Evolutionary conservation across 2,888 invertebrate genomes (phyloP).

Genomic region (Willowsia nigromaculata): DNA sequence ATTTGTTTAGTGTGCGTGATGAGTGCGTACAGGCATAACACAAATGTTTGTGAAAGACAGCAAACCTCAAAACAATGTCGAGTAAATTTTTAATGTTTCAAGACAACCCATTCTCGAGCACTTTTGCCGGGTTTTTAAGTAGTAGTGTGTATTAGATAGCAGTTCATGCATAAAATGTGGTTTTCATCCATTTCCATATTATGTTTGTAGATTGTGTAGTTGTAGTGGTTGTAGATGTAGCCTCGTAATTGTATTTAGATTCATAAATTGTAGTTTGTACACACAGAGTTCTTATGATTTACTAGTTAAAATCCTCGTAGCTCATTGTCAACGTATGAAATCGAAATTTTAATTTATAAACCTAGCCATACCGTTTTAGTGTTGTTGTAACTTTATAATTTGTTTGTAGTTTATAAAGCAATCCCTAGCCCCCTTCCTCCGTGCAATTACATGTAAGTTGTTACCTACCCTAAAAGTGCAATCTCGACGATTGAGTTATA

Average conservation of each 20-base stretch:
- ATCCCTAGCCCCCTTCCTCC: too few relatives aligned
- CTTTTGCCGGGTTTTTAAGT: conserved; percentile 1
- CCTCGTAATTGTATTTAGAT: background rate
- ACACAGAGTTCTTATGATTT: conserved; percentile 49
- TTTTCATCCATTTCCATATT: background rate
- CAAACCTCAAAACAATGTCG: background rate
- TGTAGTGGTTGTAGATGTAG: background rate
- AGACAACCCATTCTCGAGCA: conserved; percentile 34
- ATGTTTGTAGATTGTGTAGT: background rate
- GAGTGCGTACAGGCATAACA: conserved; percentile 34
- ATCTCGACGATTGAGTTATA: background rate
- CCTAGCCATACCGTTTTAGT: too few relatives aligned
- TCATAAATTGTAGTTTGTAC: conserved; percentile 25
- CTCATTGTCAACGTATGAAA: background rate
- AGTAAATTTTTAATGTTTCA: background rate
- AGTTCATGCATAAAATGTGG: conserved; percentile 14
- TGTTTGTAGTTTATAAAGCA: too few relatives aligned
- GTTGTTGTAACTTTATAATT: too few relatives aligned
- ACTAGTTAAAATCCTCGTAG: background rate
- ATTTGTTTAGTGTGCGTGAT: conserved; percentile 52
- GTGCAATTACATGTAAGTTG: too few relatives aligned
- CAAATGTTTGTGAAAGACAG: background rate
- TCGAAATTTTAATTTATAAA: too few relatives aligned
- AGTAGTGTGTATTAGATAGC: background rate
- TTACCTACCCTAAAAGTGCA: too few relatives aligned